Conservation (phyloP, 2,888 invertebrate species). For the Aradus depressus region DNA sequence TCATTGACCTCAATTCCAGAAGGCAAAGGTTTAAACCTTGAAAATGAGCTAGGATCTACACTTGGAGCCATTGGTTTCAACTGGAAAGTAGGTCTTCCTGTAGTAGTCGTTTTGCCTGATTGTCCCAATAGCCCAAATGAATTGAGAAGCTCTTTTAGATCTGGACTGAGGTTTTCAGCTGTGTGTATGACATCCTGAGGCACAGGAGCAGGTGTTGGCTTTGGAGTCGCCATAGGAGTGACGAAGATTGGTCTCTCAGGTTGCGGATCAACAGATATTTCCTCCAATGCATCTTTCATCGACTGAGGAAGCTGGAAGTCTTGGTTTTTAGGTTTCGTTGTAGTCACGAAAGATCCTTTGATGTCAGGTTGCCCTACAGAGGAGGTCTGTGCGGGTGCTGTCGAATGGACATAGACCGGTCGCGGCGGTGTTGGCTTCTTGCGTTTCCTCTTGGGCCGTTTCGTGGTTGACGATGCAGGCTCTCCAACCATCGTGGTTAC, state of each 20-base stretch:
- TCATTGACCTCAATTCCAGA: conserved; percentile 34
- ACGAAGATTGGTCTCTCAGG: conserved; percentile 1
- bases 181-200: conserved; percentile 28
- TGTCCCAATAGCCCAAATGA: conserved; percentile 38
- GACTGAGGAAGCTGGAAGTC: conserved; percentile 4
- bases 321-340: not conserved
- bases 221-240: conserved; percentile 15
- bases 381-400: not conserved
- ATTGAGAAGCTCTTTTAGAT: conserved; percentile 39
- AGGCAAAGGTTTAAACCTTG: conserved; percentile 40
- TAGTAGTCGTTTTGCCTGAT: conserved; percentile 13
- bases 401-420: conserved; percentile 28
- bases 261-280: conserved; percentile 2
- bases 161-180: conserved; percentile 31
- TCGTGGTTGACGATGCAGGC: conserved; percentile 14
- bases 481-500: conserved; percentile 34
- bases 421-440: conserved; percentile 23
- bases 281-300: conserved; percentile 9
- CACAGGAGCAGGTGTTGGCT: conserved; percentile 17
- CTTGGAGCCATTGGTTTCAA: conserved; percentile 29
- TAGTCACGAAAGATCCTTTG: not conserved
- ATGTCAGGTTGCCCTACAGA: too few relatives aligned
- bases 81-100: conserved; percentile 13
- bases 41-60: conserved; percentile 36
- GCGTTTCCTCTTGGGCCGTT: conserved; percentile 23